Evolutionary conservation across 1,140 invertebrate genomes (phyloP), one percentile per base, ranked within the genome.

Genomic region (Drosophila melanica): DNA sequence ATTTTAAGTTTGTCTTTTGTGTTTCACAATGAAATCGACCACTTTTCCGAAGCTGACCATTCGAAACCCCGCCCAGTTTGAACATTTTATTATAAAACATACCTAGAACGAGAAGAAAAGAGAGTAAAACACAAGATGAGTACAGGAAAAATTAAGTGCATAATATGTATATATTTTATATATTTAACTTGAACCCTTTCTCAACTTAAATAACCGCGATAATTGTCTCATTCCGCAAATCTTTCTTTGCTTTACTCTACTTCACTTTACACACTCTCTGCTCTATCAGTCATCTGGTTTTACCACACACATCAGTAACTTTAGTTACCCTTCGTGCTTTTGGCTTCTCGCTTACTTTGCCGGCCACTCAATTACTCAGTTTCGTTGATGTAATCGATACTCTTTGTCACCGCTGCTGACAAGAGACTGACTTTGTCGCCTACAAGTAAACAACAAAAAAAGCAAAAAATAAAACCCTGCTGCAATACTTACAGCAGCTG

Each of bases 341-440:
- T 30, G 11, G 4, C 45, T 11, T 7, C 44, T 33, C 30, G 16
- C 4, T 23, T 23, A 12, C 41, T 37, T 20, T 48, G 20, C 30
- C 39, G 39, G 39, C 59, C 58, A 50, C 68, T 76, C 74, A 62
- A 67, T 72, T 66, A 62, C 70, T 54, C 58, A 60, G 60, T 58
- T 59, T 66, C 63, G 59, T 62, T 58, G 50, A 51, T 81, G 81
- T 68, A 85, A 85, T 85, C 81, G 66, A 85, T 86, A 85, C 74
- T 75, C 59, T 39, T 57, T 57, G 30, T 18, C 27, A 27, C 51
- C 57, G 69, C 54, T 67, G 69, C 54, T 67, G 74, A 66, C 44
- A 59, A 76, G 71, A 63, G 44, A 70, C 20, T 50, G 44, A 51
- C 65, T 69, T 64, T 62, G 74, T 74, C 60, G 69, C 73, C 60